These are phyloP conservation scores for Delphinapterus leucas DNA, from an alignment of 2,113 vertebrate species.

Conservation along the genomic window DNA sequence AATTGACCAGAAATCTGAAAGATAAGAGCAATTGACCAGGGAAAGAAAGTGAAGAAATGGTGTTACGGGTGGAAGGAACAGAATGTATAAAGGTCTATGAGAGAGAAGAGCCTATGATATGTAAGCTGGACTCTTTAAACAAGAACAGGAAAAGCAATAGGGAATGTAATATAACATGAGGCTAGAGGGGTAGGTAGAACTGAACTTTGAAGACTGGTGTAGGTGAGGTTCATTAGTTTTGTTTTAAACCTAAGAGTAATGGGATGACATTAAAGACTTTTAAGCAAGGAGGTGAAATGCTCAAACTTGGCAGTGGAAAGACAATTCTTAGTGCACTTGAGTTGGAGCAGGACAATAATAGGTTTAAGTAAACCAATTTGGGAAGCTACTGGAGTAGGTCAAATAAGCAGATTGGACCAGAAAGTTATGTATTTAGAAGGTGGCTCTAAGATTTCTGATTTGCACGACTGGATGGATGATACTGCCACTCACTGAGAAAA, in stretches of 20 bases:
- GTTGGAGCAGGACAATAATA: not conserved
- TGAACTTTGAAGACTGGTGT: not conserved
- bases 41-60: not conserved
- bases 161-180: accelerated
- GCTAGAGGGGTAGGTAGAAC: not conserved
- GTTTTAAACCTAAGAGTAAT: not conserved
- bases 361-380: not conserved
- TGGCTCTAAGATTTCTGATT: not conserved
- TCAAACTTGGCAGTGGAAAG: not conserved
- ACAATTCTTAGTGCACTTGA: not conserved
- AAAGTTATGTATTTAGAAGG: not conserved
- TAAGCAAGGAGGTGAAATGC: not conserved
- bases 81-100: not conserved
- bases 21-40: not conserved
- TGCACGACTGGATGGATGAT: not conserved
- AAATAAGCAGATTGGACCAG: not conserved
- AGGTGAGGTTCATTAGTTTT: not conserved
- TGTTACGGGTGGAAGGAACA: not conserved
- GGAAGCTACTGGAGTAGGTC: not conserved
- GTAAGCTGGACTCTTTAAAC: not conserved
- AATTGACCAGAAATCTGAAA: not conserved
- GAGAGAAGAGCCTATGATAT: not conserved
- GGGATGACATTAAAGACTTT: not conserved
- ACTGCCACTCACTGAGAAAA: not conserved
- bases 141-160: not conserved